Evolutionary conservation across 2,888 invertebrate genomes (phyloP), one percentile per base, ranked within the genome.

Genomic region (Diarsia dahlii): DNA sequence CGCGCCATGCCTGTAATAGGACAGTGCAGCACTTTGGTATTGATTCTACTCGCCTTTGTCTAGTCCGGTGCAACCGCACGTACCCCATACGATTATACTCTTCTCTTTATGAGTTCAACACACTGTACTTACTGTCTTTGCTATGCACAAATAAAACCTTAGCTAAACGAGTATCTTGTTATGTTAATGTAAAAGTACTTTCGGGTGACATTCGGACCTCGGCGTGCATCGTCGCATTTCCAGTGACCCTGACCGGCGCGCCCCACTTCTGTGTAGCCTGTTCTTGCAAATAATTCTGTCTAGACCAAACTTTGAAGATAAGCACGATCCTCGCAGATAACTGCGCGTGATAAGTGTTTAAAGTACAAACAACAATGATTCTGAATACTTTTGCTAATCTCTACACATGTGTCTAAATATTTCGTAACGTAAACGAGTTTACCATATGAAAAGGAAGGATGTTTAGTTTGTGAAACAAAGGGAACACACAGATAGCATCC

Each of bases 191-290:
- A 66, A 71, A 54, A 62, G 50, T 80, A 75, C 77, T 77, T 81
- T 84, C 65, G 84, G 71, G 75, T 78, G 64, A 50, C 73, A 80
- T 80, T 81, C 50, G 60, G 70, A 74, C 71, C 65, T 64, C 69
- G 45, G 39, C 72, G 58, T 76, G 71, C 78, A 83, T 50, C 74
- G 78, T 65, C 67, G 74, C 66, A 75, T 83, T 81, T 84, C 78
- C 77, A 78, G 74, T 87, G 88, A 88, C 90, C 89, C 78, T 90
- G 89, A 87, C 83, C 80, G 71, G 77, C 70, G 71, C 82, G 88
- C 83, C 87, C 84, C 81, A 88, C 81, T 89, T 89, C 77, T 68
- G 76, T 78, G 71, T 83, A 65, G 71, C 77, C 71, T 76, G 81
- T 82, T 82, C 86, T 82, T 56, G 74, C 58, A 64, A 77, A 79